Evolutionary conservation across 2,113 vertebrate species (phyloP), one percentile per base, ranked within the genome.

Genomic region (Lycocorax pyrrhopterus): DNA sequence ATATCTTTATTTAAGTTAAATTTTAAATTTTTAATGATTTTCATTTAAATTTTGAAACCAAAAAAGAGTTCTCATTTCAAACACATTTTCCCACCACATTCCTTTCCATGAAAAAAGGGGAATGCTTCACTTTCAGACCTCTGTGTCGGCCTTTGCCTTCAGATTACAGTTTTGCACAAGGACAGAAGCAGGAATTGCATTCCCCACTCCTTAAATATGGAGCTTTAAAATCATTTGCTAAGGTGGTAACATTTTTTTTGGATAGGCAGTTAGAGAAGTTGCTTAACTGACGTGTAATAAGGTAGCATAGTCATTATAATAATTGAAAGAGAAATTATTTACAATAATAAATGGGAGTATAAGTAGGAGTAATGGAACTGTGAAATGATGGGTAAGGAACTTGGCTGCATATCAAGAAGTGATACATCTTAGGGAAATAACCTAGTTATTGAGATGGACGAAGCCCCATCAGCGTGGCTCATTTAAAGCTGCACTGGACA

Each of bases 271-370:
- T 23, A 87, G 32, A 84, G 53, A 89, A 84, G 52, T 82, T 87
- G 37, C 37, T 67, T 93, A 94, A 93, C 72, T 76, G 88, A 87
- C 75, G 74, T 78, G 41, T 62, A 95, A 93, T 90, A 97, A 76
- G 68, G 44, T 83, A 67, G 32, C 80, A 85, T 72, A 95, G 90
- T 58, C 93, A 93, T 95, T 84, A 90, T 46, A 93, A 75, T 96
- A 96, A 96, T 92, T 93, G 94, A 93, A 95, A 94, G 80, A 76
- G 92, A 94, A 96, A 96, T 94, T 97, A 97, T 97, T 97, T 96
- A 93, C 96, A 73, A 60, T 97, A 94, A 96, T 94, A 93, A 93
- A 97, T 93, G 93, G 21, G 83, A 89, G 76, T 89, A 84, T 96
- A 95, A 97, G 88, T 95, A 95, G 92, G 69, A 93, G 73, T 96